phyloP scores from a whole-genome alignment of 2,888 invertebrate species.

The Heteromyza rotundicornis region DNA sequence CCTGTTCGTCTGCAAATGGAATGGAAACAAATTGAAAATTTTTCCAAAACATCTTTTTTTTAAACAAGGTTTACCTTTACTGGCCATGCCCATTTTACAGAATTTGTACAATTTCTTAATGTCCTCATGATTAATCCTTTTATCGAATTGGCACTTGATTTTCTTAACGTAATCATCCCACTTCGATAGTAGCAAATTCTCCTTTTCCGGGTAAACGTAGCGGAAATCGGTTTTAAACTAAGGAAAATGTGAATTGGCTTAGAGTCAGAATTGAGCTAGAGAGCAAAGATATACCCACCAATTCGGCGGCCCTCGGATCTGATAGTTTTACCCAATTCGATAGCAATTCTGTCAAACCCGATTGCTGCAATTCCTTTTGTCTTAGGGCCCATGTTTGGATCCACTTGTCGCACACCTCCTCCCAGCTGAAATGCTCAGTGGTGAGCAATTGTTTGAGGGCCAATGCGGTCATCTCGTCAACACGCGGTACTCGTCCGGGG shows the following conservation, averaged over 20 bases:
- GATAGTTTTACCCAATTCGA: not conserved
- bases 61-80: not conserved
- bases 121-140: not conserved
- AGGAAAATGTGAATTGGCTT: not conserved
- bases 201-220: not conserved
- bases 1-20: slow-evolving; percentile 1
- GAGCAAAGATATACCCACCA: no score
- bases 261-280: no score
- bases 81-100: slow-evolving; percentile 4
- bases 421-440: not conserved
- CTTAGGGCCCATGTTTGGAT: not conserved
- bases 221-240: slow-evolving; percentile 2
- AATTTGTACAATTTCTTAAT: not conserved
- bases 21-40: no score
- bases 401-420: slow-evolving; percentile 4
- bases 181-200: not conserved
- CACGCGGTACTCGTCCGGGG: slow-evolving; percentile 7
- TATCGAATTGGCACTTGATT: not conserved
- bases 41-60: no score
- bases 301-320: not conserved
- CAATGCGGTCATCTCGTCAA: not conserved
- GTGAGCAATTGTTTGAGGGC: not conserved
- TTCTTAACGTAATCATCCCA: not conserved
- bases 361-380: slow-evolving; percentile 1
- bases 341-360: not conserved